Evolutionary conservation across 1,140 invertebrate species (phyloP).

Genomic region (Drosophila miranda): DNA sequence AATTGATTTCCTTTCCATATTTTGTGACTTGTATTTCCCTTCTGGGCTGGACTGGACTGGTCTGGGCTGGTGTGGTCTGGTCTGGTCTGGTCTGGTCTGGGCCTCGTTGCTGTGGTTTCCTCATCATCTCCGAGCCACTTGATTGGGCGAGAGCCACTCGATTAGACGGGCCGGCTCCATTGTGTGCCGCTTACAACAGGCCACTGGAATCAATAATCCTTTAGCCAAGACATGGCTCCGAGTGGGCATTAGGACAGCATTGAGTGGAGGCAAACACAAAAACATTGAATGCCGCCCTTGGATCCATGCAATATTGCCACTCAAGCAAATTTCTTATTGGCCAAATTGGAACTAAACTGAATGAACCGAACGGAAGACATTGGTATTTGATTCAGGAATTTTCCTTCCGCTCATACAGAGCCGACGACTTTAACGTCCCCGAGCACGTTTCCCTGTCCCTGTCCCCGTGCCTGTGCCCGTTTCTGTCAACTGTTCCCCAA

Average conservation of each 20-base stretch:
- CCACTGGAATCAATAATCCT: slow-evolving; percentile 32
- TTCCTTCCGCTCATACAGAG: background rate
- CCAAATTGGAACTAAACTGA: slow-evolving; percentile 11
- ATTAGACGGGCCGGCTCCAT: slow-evolving; percentile 20
- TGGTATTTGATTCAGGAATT: no score
- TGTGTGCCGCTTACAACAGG: slow-evolving; percentile 18
- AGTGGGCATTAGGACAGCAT: slow-evolving; percentile 1
- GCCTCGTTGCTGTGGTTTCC: slow-evolving; percentile 25
- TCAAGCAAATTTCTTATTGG: slow-evolving; percentile 15
- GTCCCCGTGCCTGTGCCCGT: background rate
- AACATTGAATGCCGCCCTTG: slow-evolving; percentile 8
- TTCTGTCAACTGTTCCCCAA: slow-evolving; percentile 1
- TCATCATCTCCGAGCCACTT: background rate
- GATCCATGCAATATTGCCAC: background rate
- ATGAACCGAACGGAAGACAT: no score
- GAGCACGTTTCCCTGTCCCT: slow-evolving; percentile 14
- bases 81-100: no score
- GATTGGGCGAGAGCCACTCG: slow-evolving; percentile 23
- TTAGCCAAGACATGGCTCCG: background rate
- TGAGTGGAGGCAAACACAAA: background rate
- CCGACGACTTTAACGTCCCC: background rate
- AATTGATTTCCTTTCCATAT: slow-evolving; percentile 42
- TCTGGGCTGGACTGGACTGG: background rate
- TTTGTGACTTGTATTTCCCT: slow-evolving; percentile 9
- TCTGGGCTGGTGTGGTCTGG: no score